Evolutionary conservation across 2,888 invertebrate species (phyloP), one percentile per base, ranked within the genome.

Genomic region (Lasioglossum marginatum): DNA sequence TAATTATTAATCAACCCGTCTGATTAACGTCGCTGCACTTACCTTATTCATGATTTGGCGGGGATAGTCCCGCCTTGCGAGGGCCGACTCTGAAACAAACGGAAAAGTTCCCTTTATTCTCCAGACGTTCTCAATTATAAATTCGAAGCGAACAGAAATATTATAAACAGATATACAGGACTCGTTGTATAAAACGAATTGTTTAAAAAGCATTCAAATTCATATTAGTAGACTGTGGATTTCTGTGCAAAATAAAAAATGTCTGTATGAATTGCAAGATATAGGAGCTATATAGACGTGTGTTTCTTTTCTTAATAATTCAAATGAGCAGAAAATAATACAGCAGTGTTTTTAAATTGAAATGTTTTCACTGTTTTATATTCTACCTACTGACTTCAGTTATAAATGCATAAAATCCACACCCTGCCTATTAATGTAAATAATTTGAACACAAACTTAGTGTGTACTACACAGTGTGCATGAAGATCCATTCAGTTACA

Each of bases 31-130:
- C 37, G 34, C 43, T 57, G 4, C 19, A 71, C 94, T 93, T 93
- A 95, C 95, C 95, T 95, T 95, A 93, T 93, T 95, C 95, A 95
- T 95, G 93, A 94, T 95, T 94, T 94, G 95, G 93, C 94, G 95
- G 94, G 94, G 93, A 93, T 91, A 93, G 89, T 94, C 95, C 94
- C 94, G 94, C 93, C 95, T 92, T 87, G 91, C 90, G 83, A 92
- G 92, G 91, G 93, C 92, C 92, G 93, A 94, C 94, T 95, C 95
- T 95, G 95, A 23, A 95, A 95, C 91, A 92, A 74, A 87, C 89
- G 23, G 90, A 86, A 86, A 81, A 73, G 14, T 27, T 37, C 27
- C 60, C 16, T 19, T 81, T 76, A 71, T n/a, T 27, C 34, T 27
- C 23, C 14, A 37, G 14, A 19, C 31, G n/a, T 19, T 19, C 27